These are phyloP conservation scores for Boloria selene DNA, from an alignment of 2,888 invertebrate species.

Conservation along the genomic window DNA sequence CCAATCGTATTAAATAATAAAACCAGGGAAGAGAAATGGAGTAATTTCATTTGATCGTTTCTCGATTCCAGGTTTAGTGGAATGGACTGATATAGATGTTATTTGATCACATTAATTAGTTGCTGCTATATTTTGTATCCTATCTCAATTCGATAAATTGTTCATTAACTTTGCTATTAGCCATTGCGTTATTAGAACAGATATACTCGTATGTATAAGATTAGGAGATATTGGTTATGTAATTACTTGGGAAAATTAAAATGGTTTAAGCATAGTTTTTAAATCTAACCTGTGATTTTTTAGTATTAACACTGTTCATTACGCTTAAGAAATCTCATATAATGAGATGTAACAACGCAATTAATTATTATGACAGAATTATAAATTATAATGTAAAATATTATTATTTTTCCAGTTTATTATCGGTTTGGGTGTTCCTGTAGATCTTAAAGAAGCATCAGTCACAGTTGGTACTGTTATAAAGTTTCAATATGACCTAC, in stretches of 20 bases:
- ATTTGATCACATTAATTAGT: slow-evolving; percentile 26
- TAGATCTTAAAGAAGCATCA: slow-evolving; percentile 83
- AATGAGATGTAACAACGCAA: no score
- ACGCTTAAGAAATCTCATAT: no score
- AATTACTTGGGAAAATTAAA: no score
- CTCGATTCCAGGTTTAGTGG: slow-evolving; percentile 35
- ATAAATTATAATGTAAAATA: no score
- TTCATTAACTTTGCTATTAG: background rate
- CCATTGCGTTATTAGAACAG: background rate
- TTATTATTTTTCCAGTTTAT: slow-evolving; percentile 77
- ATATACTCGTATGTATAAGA: no score
- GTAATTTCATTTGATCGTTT: slow-evolving; percentile 38
- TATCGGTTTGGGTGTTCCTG: slow-evolving; percentile 85
- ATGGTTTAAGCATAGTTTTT: no score
- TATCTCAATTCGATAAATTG: slow-evolving; percentile 22
- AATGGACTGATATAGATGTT: slow-evolving; percentile 27
- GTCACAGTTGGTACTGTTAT: slow-evolving; percentile 85
- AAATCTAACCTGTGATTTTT: no score
- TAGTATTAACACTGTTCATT: no score
- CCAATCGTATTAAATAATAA: slow-evolving; percentile 41
- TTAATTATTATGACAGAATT: no score
- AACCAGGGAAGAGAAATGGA: slow-evolving; percentile 32
- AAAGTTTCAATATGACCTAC: slow-evolving; percentile 86
- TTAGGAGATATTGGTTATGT: no score
- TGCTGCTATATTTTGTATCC: slow-evolving; percentile 21